Conservation (phyloP, 2,888 invertebrate genomes). For the Buathra laborator region DNA sequence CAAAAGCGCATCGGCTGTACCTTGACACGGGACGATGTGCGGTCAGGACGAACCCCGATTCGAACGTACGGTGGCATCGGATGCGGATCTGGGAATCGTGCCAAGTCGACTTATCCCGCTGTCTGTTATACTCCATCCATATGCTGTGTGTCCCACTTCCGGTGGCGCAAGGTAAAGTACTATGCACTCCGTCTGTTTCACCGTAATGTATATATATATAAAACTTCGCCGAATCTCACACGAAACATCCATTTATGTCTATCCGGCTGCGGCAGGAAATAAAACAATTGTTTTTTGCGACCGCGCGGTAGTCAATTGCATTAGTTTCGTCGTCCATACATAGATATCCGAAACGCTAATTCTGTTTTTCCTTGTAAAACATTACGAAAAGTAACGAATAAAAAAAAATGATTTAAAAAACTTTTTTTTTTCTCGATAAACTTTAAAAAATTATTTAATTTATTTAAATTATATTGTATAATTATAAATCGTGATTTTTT, state of each 20-base stretch:
- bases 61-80: conserved; percentile 53
- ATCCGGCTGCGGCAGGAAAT: background rate
- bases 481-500: no score
- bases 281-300: background rate
- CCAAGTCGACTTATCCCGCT: conserved; percentile 72
- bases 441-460: no score
- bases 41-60: conserved; percentile 55
- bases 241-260: conserved; percentile 16
- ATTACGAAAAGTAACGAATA: no score
- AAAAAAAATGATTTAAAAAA: no score
- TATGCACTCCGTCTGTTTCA: conserved; percentile 23
- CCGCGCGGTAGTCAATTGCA: background rate
- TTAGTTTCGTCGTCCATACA: no score
- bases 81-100: conserved; percentile 73
- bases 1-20: conserved; percentile 55
- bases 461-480: no score
- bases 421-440: no score
- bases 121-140: conserved; percentile 69
- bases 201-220: conserved; percentile 1
- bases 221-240: conserved; percentile 3
- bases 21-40: conserved; percentile 64
- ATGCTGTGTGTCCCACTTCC: conserved; percentile 66
- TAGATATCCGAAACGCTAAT: no score
- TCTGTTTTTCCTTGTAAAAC: no score
- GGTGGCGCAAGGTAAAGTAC: conserved; percentile 46